A percentile compares a stretch with the other conserved stretches of the same genome.
These are phyloP conservation scores for Centruroides sculpturatus DNA, from an alignment of 1,140 invertebrate species.

Conservation along the genomic window DNA sequence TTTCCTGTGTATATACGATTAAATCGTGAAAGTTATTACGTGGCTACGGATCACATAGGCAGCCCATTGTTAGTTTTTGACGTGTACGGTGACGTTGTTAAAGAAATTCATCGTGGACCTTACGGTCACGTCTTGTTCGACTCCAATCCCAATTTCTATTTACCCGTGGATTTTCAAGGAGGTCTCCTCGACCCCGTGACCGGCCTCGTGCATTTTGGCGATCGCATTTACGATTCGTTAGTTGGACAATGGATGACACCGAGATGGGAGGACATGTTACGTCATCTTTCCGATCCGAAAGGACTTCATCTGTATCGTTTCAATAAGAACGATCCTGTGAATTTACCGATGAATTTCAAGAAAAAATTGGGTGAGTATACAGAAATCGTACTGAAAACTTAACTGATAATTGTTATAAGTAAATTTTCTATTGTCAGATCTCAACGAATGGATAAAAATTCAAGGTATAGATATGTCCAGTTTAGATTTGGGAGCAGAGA, in stretches of 20 bases:
- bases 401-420: not conserved
- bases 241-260: slow-evolving; percentile 93
- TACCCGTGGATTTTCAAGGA: slow-evolving; percentile 85
- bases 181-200: slow-evolving; percentile 62
- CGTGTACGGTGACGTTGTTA: slow-evolving; percentile 73
- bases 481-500: slow-evolving; percentile 11
- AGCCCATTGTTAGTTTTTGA: slow-evolving; percentile 83
- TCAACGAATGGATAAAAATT: slow-evolving; percentile 17
- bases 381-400: not conserved
- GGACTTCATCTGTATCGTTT: slow-evolving; percentile 85
- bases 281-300: slow-evolving; percentile 57
- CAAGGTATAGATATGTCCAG: slow-evolving; percentile 17
- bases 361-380: slow-evolving; percentile 16
- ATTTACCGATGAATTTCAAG: slow-evolving; percentile 36
- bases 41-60: slow-evolving; percentile 82
- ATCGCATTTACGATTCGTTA: slow-evolving; percentile 75
- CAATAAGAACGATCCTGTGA: slow-evolving; percentile 82
- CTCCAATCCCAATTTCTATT: slow-evolving; percentile 76
- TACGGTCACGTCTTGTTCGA: slow-evolving; percentile 79
- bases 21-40: slow-evolving; percentile 47
- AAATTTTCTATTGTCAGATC: slow-evolving; percentile 10
- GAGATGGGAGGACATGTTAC: slow-evolving; percentile 68
- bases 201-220: slow-evolving; percentile 69
- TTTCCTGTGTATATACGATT: slow-evolving; percentile 50
- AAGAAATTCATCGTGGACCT: slow-evolving; percentile 77